phyloP scores from a whole-genome alignment of 23 tunicate species.

The Styela clava region DNA sequence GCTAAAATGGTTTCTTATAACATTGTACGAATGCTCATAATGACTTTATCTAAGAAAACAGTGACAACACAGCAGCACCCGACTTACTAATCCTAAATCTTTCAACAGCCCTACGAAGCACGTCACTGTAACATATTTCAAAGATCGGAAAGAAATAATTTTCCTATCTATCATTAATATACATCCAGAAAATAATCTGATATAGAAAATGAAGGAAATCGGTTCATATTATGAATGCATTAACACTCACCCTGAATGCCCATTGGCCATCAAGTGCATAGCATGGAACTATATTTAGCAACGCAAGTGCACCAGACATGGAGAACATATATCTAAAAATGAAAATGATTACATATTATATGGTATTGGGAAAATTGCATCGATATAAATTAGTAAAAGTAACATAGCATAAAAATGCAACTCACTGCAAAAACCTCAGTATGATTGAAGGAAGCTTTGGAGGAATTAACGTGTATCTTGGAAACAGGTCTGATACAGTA shows the following conservation, averaged over 20 bases:
- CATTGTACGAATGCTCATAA: too few species aligned
- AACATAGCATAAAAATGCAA: background rate
- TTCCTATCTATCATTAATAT: too few species aligned
- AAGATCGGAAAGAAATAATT: too few species aligned
- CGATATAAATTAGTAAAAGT: background rate
- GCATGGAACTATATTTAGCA: constrained; percentile 83
- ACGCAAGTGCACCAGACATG: constrained; percentile 82
- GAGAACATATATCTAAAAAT: constrained; percentile 70
- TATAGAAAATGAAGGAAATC: too few species aligned
- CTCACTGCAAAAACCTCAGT: constrained; percentile 77
- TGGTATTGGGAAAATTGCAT: background rate
- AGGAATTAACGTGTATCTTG: constrained; percentile 45
- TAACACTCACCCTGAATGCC: constrained; percentile 87
- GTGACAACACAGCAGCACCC: too few species aligned
- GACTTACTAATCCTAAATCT: too few species aligned
- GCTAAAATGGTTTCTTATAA: too few species aligned
- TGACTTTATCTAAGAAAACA: too few species aligned
- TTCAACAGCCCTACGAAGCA: too few species aligned
- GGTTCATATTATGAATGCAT: too few species aligned
- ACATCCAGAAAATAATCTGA: too few species aligned
- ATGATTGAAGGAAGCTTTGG: constrained; percentile 45
- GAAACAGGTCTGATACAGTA: constrained; percentile 54
- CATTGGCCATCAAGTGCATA: constrained; percentile 86
- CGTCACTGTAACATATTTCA: too few species aligned
- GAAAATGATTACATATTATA: background rate